Evolutionary conservation across 2,113 vertebrate genomes (phyloP), one percentile per base, ranked within the genome.

Genomic region (Psilopogon haemacephalus): DNA sequence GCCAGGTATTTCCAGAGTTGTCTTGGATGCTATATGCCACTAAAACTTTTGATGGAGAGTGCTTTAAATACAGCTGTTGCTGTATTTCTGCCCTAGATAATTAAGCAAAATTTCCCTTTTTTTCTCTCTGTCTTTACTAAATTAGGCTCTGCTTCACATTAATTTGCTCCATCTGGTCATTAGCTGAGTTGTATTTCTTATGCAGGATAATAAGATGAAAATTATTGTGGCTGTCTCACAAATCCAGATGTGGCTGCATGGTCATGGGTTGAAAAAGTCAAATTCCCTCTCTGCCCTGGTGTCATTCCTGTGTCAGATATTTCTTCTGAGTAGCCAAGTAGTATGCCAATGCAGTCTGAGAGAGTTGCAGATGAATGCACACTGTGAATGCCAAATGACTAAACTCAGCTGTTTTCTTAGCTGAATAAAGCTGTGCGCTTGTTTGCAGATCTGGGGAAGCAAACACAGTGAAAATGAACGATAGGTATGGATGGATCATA

Each of bases 161-260:
- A 86, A 75, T 90, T 89, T 95, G 89, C 74, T 95, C 95, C 92
- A 88, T 94, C 90, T 82, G 83, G 89, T 95, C 91, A 92, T 96
- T 96, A 95, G 84, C 48, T 86, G 59, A 93, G 85, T 93, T 94
- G 68, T 56, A 88, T 96, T 95, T 95, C 62, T 81, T 58, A 75
- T 59, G 26, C 52, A 79, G 94, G 88, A 69, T 90, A 95, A 94
- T 93, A 94, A 93, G 92, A 83, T 69, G 65, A 83, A 87, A 96
- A 96, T 96, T 94, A 78, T 54, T 90, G 86, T 28, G 88, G 72
- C 40, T 67, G 85, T 85, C 63, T 59, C 62, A 63, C 87, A 90
- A 88, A 88, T 96, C 93, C 91, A 94, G 78, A 91, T 95, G 80
- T 69, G 78, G 20, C 46, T 94, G 20, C 15, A 2, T 17, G 80